These are phyloP conservation scores for Tenodera sinensis DNA, from an alignment of 2,888 invertebrate species.

Conservation along the genomic window DNA sequence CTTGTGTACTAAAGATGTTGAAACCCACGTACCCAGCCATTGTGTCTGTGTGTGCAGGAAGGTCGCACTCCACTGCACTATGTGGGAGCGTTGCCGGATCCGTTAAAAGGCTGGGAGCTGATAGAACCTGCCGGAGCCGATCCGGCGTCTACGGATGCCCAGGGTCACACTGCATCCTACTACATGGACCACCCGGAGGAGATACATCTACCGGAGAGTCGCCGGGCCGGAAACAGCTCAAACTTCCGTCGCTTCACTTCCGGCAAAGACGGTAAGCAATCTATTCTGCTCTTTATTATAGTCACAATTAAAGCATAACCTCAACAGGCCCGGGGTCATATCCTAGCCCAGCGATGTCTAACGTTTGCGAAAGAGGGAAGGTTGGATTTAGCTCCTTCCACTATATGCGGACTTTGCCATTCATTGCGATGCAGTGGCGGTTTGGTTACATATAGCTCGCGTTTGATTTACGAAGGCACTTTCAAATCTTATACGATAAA, in stretches of 20 bases:
- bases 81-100: constrained; percentile 58
- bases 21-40: too few relatives aligned
- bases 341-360: too few relatives aligned
- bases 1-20: too few relatives aligned
- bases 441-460: too few relatives aligned
- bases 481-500: too few relatives aligned
- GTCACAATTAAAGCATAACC: background rate
- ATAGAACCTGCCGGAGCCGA: constrained; percentile 61
- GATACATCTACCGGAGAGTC: constrained; percentile 50
- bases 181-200: constrained; percentile 55
- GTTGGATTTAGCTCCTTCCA: too few relatives aligned
- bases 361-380: too few relatives aligned
- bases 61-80: constrained; percentile 66
- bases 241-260: constrained; percentile 29
- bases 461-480: too few relatives aligned
- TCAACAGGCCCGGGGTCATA: too few relatives aligned
- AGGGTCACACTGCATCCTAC: constrained; percentile 54
- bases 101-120: constrained; percentile 56
- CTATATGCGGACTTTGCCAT: too few relatives aligned
- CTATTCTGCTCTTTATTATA: too few relatives aligned
- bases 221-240: constrained; percentile 35
- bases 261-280: constrained; percentile 40
- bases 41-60: constrained; percentile 51
- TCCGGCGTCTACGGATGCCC: constrained; percentile 56
- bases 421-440: too few relatives aligned